These are phyloP conservation scores for Delphinapterus leucas DNA, from an alignment of 2,113 vertebrate species.

Conservation along the genomic window DNA sequence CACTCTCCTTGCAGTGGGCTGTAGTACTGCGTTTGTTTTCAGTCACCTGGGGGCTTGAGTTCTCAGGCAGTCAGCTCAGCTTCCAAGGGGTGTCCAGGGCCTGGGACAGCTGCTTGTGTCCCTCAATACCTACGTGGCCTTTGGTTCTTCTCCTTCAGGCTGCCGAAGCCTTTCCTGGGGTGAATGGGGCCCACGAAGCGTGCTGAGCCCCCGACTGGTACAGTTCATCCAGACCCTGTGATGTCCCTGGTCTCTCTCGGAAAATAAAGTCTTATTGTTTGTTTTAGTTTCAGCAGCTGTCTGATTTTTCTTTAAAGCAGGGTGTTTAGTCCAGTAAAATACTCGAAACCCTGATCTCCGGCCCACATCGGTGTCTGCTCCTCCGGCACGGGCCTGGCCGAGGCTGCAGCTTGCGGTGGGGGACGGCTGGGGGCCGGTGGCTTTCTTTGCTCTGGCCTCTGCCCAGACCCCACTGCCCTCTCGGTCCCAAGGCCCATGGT, in stretches of 20 bases:
- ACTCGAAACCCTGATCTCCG: background rate
- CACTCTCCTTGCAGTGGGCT: rapidly evolving
- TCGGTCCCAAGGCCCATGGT: too few species aligned
- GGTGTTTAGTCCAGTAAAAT: background rate
- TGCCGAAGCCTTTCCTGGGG: background rate
- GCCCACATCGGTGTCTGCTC: rapidly evolving
- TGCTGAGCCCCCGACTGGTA: background rate
- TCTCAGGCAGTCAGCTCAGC: too few species aligned
- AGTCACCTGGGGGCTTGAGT: background rate
- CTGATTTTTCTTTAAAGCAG: background rate
- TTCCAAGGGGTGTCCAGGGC: background rate
- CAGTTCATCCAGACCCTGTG: background rate
- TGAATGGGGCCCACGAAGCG: rapidly evolving
- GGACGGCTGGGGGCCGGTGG: too few species aligned
- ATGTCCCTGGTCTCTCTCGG: background rate
- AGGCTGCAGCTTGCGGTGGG: too few species aligned
- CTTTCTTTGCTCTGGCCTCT: background rate
- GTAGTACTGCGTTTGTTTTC: background rate
- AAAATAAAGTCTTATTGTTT: background rate
- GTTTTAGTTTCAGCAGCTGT: background rate
- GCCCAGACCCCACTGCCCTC: background rate
- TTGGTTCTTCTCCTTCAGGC: background rate
- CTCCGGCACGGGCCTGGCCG: background rate
- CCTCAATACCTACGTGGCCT: rapidly evolving
- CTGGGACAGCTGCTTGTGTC: background rate